Conservation (phyloP, 2,888 invertebrate species). For the Nycteola revayana region DNA sequence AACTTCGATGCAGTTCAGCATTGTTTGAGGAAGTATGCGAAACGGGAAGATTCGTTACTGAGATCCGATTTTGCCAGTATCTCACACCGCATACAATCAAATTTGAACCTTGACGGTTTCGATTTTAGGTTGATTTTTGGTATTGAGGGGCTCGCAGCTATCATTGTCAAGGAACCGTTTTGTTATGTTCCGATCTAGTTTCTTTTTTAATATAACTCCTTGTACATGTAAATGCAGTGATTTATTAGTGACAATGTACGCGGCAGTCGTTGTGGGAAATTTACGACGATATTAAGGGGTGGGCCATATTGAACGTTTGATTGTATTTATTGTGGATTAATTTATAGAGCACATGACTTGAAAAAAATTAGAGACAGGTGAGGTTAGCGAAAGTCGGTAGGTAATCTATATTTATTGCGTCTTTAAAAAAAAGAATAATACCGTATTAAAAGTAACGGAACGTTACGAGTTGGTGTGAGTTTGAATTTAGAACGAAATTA, state of each 20-base stretch:
- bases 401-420: conserved; percentile 24
- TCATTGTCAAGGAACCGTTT: conserved; percentile 31
- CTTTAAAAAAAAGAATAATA: too few relatives aligned
- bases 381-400: conserved; percentile 21
- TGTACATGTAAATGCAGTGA: conserved; percentile 63
- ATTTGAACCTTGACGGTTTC: conserved; percentile 18
- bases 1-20: conserved; percentile 31
- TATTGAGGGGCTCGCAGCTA: conserved; percentile 21
- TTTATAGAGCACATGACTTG: conserved; percentile 43
- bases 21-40: conserved; percentile 72
- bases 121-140: conserved; percentile 11
- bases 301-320: conserved; percentile 50
- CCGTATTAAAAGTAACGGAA: too few relatives aligned
- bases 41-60: conserved; percentile 45
- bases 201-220: conserved; percentile 43
- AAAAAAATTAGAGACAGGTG: conserved; percentile 25
- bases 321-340: conserved; percentile 50
- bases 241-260: conserved; percentile 77
- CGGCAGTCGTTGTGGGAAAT: conserved; percentile 71
- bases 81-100: conserved; percentile 2
- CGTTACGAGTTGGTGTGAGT: too few relatives aligned
- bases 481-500: too few relatives aligned
- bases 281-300: conserved; percentile 70
- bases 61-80: conserved; percentile 13
- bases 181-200: conserved; percentile 60